phyloP scores from a whole-genome alignment of 2,797 vertebrate genomes.

The Setipinna tenuifilis region DNA sequence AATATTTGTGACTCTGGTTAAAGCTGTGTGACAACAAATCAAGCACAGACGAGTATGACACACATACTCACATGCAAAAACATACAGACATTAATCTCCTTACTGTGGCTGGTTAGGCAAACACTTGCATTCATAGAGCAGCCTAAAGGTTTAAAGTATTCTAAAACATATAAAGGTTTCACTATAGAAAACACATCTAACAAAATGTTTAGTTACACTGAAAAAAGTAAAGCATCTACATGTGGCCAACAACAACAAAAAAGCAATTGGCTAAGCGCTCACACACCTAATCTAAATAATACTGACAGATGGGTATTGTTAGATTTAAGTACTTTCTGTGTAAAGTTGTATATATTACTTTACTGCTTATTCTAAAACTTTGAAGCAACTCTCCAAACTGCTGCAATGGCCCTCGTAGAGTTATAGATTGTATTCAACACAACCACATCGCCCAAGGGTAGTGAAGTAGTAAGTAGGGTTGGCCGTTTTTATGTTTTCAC shows the following conservation, averaged over 20 bases:
- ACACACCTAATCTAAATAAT: neutral
- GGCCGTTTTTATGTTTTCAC: neutral
- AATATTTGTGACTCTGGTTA: neutral
- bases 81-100: neutral
- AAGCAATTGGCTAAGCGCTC: neutral
- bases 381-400: too few relatives aligned
- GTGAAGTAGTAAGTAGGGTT: neutral
- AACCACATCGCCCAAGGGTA: too few relatives aligned
- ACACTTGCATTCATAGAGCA: neutral
- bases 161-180: neutral
- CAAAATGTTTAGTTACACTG: neutral
- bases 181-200: neutral
- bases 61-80: neutral
- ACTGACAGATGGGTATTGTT: neutral
- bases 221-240: neutral
- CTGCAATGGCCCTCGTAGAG: too few relatives aligned
- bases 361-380: too few relatives aligned
- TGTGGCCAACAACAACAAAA: neutral
- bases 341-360: too few relatives aligned
- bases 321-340: too few relatives aligned
- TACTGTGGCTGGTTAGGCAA: neutral
- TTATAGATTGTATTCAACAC: neutral
- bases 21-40: slow-evolving; percentile 19
- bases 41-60: neutral
- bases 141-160: neutral